These are phyloP conservation scores for Sympetrum striolatum DNA, from an alignment of 2,888 invertebrate species.

Conservation along the genomic window DNA sequence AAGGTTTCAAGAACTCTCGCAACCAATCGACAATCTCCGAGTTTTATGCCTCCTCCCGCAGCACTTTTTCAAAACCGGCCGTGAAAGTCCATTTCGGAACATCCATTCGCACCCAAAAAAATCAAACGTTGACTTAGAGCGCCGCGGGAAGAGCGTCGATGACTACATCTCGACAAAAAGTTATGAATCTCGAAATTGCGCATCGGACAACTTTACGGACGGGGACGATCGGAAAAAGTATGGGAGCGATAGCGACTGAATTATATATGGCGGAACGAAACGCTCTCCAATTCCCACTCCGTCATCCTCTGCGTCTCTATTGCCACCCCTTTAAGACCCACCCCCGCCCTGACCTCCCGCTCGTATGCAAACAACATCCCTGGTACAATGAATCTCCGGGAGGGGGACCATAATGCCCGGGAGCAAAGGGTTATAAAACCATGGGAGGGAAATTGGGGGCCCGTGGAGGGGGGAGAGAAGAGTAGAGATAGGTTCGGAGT, in stretches of 20 bases:
- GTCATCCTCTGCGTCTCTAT: not conserved
- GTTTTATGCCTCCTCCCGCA: too few relatives aligned
- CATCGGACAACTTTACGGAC: not conserved
- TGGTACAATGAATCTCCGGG: constrained; percentile 5
- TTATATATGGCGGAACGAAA: constrained; percentile 15
- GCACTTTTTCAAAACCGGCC: too few relatives aligned
- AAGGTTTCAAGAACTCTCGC: too few relatives aligned
- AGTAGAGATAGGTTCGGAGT: not conserved
- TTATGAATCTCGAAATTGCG: too few relatives aligned
- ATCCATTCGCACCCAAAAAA: too few relatives aligned
- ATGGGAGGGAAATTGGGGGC: not conserved
- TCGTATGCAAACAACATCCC: constrained; percentile 26
- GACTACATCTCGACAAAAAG: too few relatives aligned
- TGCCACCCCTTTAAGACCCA: not conserved
- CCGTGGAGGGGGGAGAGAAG: not conserved
- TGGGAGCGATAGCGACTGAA: not conserved
- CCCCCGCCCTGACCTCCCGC: not conserved
- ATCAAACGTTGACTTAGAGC: too few relatives aligned
- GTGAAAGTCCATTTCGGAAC: too few relatives aligned
- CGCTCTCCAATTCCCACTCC: not conserved
- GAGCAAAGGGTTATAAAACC: constrained; percentile 33
- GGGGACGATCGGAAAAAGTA: not conserved
- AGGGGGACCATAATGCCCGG: not conserved
- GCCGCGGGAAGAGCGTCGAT: too few relatives aligned
- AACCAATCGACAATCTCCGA: too few relatives aligned